phyloP scores from a whole-genome alignment of 2,113 vertebrate genomes.

The Morone chrysops region DNA sequence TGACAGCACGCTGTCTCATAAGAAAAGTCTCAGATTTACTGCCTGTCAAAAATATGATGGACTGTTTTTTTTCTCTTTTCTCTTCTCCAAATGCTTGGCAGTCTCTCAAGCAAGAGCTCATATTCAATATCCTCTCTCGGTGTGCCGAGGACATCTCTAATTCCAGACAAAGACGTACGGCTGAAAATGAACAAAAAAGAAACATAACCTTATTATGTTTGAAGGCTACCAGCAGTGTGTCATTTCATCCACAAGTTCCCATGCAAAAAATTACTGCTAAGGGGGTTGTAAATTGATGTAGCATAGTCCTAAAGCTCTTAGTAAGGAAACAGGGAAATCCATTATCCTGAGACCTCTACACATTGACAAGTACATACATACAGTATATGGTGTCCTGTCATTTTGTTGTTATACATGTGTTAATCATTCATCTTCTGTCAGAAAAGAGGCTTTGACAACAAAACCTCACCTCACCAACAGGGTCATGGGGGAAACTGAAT shows the following conservation, averaged over 20 bases:
- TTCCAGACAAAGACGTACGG: constrained; percentile 73
- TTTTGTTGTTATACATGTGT: constrained; percentile 79
- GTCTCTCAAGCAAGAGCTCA: constrained; percentile 70
- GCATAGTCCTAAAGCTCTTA: constrained; percentile 48
- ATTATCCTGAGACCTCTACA: constrained; percentile 65
- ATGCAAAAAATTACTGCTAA: constrained; percentile 52
- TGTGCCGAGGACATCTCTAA: constrained; percentile 71
- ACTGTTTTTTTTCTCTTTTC: constrained; percentile 58
- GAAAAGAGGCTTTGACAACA: constrained; percentile 61
- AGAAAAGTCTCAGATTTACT: constrained; percentile 77
- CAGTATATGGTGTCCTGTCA: constrained; percentile 68
- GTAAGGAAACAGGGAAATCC: constrained; percentile 61
- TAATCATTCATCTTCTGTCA: constrained; percentile 78
- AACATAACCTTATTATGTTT: constrained; percentile 81
- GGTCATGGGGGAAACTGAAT: constrained; percentile 72
- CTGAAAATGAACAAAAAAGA: constrained; percentile 78
- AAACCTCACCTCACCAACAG: constrained; percentile 72
- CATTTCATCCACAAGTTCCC: constrained; percentile 83
- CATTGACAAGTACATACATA: constrained; percentile 44
- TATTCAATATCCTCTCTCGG: constrained; percentile 75
- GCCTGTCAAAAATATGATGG: constrained; percentile 80
- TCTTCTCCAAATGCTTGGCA: constrained; percentile 70
- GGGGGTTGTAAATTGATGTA: constrained; percentile 52
- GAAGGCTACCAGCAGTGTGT: constrained; percentile 78
- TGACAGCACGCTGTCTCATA: constrained; percentile 76